Evolutionary conservation across 2,888 invertebrate genomes (phyloP), one percentile per base, ranked within the genome.

Genomic region (Fragum sueziense): DNA sequence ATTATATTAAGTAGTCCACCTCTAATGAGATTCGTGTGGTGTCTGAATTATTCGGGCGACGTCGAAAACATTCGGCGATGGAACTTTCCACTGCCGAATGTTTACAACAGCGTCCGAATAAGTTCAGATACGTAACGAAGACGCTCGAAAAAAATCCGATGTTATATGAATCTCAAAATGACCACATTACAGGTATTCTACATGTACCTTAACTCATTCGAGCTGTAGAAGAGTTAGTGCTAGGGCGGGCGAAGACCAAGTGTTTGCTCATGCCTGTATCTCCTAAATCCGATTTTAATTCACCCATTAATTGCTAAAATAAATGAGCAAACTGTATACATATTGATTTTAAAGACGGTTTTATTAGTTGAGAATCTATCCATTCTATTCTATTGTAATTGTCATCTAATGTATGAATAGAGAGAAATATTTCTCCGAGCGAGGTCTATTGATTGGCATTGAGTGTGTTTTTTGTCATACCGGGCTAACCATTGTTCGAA

Each of bases 221-320:
- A n/a, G n/a, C n/a, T n/a, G n/a, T n/a, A n/a, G 22, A 9, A 65
- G 41, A 34, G 65, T 37, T 65, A 11, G 17, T 41, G 41, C 11
- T 34, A 41, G 65, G 41, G 65, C 65, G 65, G 65, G 41, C 65
- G n/a, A 17, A 22, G 20, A 6, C 41, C 41, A 22, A 41, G 41
- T 37, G 25, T 65, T 65, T 65, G 41, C 65, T 41, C 65, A 27
- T 25, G 22, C 34, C 34, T 37, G 65, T 65, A 65, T 65, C 65
- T 65, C 27, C 34, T 41, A 65, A 65, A 37, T 61, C 33, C 59
- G 61, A 20, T 54, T 75, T 73, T 75, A 77, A 80, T 83, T 77
- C 52, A 69, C 71, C 27, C 77, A 74, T 78, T 83, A 78, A 83
- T 83, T 83, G 77, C 70, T 80, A 77, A 75, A 78, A 80, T 76